phyloP scores from a whole-genome alignment of 1,140 invertebrate species.

The Mycetomoellerius zeteki region DNA sequence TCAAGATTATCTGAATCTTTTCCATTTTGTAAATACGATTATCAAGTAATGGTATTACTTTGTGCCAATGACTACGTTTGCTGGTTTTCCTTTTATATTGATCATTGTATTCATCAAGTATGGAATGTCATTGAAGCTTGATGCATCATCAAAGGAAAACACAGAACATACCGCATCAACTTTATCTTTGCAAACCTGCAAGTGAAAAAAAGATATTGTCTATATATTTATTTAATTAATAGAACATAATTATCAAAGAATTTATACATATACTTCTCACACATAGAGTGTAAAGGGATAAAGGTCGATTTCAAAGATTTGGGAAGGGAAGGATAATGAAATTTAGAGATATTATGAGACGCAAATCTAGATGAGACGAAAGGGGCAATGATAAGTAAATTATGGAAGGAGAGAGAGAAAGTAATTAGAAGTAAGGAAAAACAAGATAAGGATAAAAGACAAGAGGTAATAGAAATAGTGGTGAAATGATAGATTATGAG shows the following conservation, averaged over 20 bases:
- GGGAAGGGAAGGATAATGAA: too few relatives aligned
- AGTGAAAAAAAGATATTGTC: conserved; percentile 40
- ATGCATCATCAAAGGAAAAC: conserved; percentile 88
- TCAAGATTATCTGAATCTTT: neutral
- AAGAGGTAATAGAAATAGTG: too few relatives aligned
- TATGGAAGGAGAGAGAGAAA: too few relatives aligned
- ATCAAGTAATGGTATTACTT: conserved; percentile 82
- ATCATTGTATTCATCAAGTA: conserved; percentile 87
- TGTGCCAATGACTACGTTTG: conserved; percentile 88
- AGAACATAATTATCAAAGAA: conserved; percentile 8
- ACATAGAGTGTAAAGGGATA: too few relatives aligned
- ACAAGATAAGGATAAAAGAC: too few relatives aligned
- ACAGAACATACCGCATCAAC: conserved; percentile 88
- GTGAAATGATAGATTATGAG: too few relatives aligned
- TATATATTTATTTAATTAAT: neutral
- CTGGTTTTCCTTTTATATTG: conserved; percentile 85
- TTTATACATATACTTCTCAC: too few relatives aligned
- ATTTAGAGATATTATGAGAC: too few relatives aligned
- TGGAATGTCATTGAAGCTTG: conserved; percentile 88
- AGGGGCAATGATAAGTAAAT: too few relatives aligned
- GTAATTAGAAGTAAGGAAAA: too few relatives aligned
- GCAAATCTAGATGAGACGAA: too few relatives aligned
- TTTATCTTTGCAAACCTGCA: conserved; percentile 87
- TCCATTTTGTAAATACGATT: neutral
- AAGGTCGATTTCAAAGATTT: too few relatives aligned